These are phyloP conservation scores for Apistogramma diplotaenia DNA, from an alignment of 2,113 vertebrate genomes.

Conservation along the genomic window DNA sequence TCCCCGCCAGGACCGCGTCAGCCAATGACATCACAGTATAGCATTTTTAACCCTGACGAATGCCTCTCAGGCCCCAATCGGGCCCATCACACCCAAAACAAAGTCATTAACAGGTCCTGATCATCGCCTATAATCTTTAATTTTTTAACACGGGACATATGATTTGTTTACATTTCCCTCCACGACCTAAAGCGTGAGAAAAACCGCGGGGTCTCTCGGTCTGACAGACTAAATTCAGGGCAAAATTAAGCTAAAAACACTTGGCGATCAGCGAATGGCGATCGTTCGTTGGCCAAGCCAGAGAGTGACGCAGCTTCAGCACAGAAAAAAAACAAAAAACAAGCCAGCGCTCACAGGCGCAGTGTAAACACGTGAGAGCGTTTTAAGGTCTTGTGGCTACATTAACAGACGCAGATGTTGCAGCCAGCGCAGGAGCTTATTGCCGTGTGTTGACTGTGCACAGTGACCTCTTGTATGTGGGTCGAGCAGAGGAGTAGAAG, in stretches of 20 bases:
- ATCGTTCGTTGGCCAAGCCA: constrained; percentile 1
- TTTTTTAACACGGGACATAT: neutral
- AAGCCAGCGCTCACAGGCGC: neutral
- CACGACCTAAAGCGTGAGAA: neutral
- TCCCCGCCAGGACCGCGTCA: constrained; percentile 51
- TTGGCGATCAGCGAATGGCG: too few relatives aligned
- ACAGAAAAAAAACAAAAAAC: neutral
- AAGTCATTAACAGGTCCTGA: neutral
- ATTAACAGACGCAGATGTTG: neutral
- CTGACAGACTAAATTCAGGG: constrained; percentile 18
- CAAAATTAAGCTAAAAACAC: fast-evolving
- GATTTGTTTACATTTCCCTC: neutral
- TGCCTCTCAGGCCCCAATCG: constrained; percentile 6
- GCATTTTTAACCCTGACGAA: fast-evolving
- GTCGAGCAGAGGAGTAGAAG: neutral
- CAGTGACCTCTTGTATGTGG: neutral
- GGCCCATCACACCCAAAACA: fast-evolving
- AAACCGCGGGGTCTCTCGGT: fast-evolving
- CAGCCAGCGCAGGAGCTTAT: neutral
- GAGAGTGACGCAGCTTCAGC: neutral
- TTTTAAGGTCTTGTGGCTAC: neutral
- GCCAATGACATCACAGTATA: neutral
- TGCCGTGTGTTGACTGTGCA: neutral
- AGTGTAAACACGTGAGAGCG: neutral
- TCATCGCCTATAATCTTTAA: fast-evolving